A percentile compares a stretch with the other conserved stretches of the same genome.
Evolutionary conservation across 2,888 invertebrate species (phyloP).

Genomic region (Cremastinae sp.): DNA sequence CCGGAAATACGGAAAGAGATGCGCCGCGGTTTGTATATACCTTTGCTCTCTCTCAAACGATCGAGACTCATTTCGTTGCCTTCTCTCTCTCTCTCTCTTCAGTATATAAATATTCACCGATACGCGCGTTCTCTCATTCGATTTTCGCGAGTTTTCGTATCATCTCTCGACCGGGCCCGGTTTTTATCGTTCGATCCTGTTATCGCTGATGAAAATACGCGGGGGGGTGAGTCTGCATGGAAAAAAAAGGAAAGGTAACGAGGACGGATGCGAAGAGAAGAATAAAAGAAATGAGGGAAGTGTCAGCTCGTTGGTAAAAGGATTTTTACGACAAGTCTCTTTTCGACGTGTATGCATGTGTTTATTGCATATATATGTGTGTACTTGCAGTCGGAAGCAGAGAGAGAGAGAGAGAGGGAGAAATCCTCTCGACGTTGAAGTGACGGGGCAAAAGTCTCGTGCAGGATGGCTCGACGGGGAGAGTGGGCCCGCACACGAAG

Average conservation of each 20-base stretch:
- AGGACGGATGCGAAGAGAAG: conserved; percentile 8
- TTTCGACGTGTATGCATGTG: no score
- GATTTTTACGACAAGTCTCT: conserved; percentile 24
- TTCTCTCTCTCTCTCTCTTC: no score
- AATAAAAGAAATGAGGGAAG: conserved; percentile 13
- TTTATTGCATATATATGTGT: no score
- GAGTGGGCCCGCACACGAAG: conserved; percentile 15
- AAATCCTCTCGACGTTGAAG: conserved; percentile 35
- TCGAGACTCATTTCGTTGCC: conserved; percentile 51
- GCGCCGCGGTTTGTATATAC: neutral
- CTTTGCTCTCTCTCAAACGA: conserved; percentile 17
- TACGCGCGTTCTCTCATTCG: conserved; percentile 54
- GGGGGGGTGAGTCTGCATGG: no score
- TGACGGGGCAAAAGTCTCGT: conserved; percentile 31
- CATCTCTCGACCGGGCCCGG: conserved; percentile 22
- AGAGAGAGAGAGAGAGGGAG: neutral
- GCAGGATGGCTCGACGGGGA: conserved; percentile 21
- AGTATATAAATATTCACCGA: no score
- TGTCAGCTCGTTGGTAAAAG: conserved; percentile 31
- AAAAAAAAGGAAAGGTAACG: conserved; percentile 35
- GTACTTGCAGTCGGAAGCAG: conserved; percentile 42
- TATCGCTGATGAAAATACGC: conserved; percentile 50
- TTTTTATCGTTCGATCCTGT: conserved; percentile 57
- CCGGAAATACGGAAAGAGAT: no score
- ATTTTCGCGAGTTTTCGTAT: conserved; percentile 48